A percentile compares a stretch with the other conserved stretches of the same genome.
These are phyloP conservation scores for Gopherus flavomarginatus DNA, from an alignment of 2,113 vertebrate species.

Conservation along the genomic window DNA sequence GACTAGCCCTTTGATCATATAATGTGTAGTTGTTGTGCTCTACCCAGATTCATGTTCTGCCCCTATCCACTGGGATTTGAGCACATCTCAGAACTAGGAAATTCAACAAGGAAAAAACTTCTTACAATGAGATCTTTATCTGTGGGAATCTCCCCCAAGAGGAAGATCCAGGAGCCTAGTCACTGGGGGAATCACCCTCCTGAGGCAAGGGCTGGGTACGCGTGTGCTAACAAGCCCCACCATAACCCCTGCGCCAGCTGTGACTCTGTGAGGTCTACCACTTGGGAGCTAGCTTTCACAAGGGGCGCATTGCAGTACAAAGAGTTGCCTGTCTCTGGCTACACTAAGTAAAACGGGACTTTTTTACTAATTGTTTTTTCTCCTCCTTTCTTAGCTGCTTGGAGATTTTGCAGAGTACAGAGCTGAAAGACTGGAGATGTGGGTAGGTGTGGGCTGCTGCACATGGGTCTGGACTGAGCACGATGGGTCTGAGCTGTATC, in stretches of 20 bases:
- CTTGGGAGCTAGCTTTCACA: not conserved
- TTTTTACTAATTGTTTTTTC: constrained; percentile 13
- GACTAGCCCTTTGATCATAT: not conserved
- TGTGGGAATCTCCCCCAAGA: not conserved
- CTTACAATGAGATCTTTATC: not conserved
- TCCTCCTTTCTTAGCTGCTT: constrained; percentile 70
- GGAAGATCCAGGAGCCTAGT: not conserved
- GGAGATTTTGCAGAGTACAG: constrained; percentile 73
- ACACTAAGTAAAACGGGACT: not conserved
- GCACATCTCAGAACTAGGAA: not conserved
- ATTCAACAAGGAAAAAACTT: not conserved
- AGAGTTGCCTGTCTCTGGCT: not conserved
- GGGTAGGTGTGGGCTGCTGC: constrained; percentile 72
- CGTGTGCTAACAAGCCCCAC: not conserved
- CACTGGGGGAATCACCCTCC: not conserved
- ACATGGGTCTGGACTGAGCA: not conserved
- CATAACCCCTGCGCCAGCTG: not conserved
- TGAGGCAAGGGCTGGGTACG: not conserved
- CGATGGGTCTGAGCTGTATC: not conserved
- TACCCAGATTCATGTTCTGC: not conserved
- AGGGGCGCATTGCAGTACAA: not conserved
- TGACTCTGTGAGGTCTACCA: not conserved
- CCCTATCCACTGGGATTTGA: not conserved
- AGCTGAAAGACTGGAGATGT: constrained; percentile 79
- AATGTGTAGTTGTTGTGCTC: not conserved